Percentiles rank a stretch among this genome's conserved stretches.
Conservation (phyloP, 2,888 invertebrate genomes). For the Hirtodrosophila histrioides region DNA sequence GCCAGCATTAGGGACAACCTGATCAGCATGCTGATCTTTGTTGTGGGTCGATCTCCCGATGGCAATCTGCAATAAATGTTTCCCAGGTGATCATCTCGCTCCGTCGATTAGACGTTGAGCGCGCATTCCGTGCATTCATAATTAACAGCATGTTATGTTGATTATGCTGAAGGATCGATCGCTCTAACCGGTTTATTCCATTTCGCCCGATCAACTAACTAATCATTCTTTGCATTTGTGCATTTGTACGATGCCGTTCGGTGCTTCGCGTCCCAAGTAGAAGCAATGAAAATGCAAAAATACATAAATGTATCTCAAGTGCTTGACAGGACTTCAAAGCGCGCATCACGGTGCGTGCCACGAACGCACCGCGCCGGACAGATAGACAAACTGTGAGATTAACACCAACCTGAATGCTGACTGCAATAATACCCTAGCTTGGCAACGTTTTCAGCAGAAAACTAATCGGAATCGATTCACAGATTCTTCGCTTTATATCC, state of each 20-base stretch:
- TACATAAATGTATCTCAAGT: constrained; percentile 80
- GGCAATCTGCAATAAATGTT: constrained; percentile 65
- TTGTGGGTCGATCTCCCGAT: constrained; percentile 34
- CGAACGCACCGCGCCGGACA: constrained; percentile 49
- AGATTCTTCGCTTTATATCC: too few species aligned
- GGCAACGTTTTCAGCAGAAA: too few species aligned
- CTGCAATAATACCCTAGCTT: constrained; percentile 26
- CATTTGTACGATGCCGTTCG: not conserved
- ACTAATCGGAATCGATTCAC: too few species aligned
- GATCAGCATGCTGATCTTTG: constrained; percentile 36
- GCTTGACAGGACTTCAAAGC: constrained; percentile 80
- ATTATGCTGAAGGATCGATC: constrained; percentile 73
- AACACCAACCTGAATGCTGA: not conserved
- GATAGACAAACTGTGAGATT: constrained; percentile 40
- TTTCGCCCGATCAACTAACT: constrained; percentile 77
- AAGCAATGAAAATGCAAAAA: constrained; percentile 79
- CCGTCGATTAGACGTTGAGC: constrained; percentile 35
- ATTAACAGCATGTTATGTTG: constrained; percentile 72
- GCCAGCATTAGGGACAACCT: constrained; percentile 48
- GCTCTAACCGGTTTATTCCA: constrained; percentile 70
- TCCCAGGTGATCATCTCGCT: constrained; percentile 50
- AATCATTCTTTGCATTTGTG: constrained; percentile 74
- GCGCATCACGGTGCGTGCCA: constrained; percentile 78
- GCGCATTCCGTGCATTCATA: constrained; percentile 76
- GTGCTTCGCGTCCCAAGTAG: constrained; percentile 26